Conservation (phyloP, 2,113 vertebrate genomes). For the Polypterus bichir region DNA sequence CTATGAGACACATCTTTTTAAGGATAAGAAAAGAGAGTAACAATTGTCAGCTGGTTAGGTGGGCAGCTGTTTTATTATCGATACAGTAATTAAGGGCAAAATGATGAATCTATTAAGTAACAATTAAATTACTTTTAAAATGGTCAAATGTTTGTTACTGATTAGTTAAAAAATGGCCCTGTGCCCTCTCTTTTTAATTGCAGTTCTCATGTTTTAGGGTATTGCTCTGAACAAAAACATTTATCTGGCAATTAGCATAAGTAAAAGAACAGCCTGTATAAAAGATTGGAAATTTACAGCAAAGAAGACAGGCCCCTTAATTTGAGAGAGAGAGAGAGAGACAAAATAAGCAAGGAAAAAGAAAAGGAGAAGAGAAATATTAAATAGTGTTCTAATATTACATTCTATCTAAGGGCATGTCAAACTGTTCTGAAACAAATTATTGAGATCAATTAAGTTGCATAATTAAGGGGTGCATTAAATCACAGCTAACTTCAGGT, state of each 20-base stretch:
- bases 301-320: slow-evolving; percentile 1
- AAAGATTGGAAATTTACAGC: not conserved
- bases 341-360: too few relatives aligned
- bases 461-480: too few relatives aligned
- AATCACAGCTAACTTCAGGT: too few relatives aligned
- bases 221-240: slow-evolving; percentile 6
- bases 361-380: too few relatives aligned
- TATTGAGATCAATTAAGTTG: too few relatives aligned
- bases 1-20: too few relatives aligned
- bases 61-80: slow-evolving; percentile 24
- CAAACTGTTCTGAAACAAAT: too few relatives aligned
- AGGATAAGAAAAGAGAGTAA: too few relatives aligned
- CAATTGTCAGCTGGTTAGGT: too few relatives aligned
- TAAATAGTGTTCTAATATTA: too few relatives aligned
- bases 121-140: slow-evolving; percentile 39
- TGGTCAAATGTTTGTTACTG: slow-evolving; percentile 32
- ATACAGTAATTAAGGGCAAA: slow-evolving; percentile 47
- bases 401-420: too few relatives aligned
- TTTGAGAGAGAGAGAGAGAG: not conserved
- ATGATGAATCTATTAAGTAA: slow-evolving; percentile 39
- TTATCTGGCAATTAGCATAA: slow-evolving; percentile 9
- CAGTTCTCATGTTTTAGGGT: slow-evolving; percentile 19
- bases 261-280: not conserved
- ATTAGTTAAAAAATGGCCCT: slow-evolving; percentile 29
- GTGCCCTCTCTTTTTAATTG: slow-evolving; percentile 33